phyloP scores from a whole-genome alignment of 2,797 vertebrate genomes.

The Mus minutoides region DNA sequence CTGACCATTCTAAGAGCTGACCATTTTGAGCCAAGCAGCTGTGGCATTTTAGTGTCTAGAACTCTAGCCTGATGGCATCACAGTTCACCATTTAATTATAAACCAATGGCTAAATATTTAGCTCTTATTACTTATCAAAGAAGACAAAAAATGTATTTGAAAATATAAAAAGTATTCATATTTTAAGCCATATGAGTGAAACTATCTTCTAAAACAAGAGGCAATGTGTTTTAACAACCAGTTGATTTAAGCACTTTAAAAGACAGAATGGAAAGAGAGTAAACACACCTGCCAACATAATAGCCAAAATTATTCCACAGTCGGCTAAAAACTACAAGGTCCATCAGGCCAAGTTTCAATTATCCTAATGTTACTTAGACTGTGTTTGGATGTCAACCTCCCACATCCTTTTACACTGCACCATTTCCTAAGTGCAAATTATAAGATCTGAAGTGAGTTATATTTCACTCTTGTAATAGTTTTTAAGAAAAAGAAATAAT shows the following conservation, averaged over 20 bases:
- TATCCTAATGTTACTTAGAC: not conserved
- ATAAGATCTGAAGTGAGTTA: conserved; percentile 33
- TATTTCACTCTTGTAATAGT: not conserved
- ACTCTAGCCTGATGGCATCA: not conserved
- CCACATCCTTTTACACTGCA: not conserved
- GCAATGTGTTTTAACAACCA: conserved; percentile 18
- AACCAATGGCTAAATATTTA: conserved; percentile 26
- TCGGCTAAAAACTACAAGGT: conserved; percentile 1
- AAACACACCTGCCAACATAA: not conserved
- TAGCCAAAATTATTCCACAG: not conserved
- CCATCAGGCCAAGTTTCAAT: not conserved
- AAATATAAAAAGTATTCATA: conserved; percentile 25
- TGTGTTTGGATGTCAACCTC: not conserved
- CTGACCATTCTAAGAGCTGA: conserved; percentile 8
- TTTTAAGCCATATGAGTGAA: conserved; percentile 51
- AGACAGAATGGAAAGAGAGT: not conserved
- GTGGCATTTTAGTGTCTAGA: not conserved
- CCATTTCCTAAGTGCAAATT: conserved; percentile 18
- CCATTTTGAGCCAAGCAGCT: conserved; percentile 22
- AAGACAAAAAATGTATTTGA: not conserved
- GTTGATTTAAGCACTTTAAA: conserved; percentile 6
- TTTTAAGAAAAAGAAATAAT: conserved; percentile 58
- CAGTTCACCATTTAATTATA: conserved; percentile 32
- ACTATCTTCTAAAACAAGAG: conserved; percentile 43
- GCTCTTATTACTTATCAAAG: conserved; percentile 32